Conservation (phyloP, 2,113 vertebrate genomes). For the Gasterosteus nipponicus region DNA sequence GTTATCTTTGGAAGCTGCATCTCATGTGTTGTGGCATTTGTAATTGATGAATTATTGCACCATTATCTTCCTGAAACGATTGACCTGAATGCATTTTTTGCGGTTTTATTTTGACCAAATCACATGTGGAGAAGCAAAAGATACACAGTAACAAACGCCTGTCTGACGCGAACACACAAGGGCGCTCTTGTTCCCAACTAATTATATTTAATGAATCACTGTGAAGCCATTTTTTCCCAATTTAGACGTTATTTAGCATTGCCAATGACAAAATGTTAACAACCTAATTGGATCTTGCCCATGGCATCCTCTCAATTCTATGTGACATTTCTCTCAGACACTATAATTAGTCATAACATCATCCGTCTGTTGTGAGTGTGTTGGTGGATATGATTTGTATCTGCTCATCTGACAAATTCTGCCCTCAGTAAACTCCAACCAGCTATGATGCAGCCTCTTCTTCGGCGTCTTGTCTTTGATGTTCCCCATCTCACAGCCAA, state of each 20-base stretch:
- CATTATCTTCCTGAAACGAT: not conserved
- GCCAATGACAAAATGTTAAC: constrained; percentile 33
- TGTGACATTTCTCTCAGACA: constrained; percentile 15
- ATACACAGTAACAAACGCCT: not conserved
- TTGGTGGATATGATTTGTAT: not conserved
- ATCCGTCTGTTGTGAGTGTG: constrained; percentile 2
- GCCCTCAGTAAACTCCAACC: constrained; percentile 87
- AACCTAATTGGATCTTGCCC: constrained; percentile 27
- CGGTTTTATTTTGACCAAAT: constrained; percentile 5
- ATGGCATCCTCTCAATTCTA: constrained; percentile 28
- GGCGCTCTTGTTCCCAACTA: not conserved
- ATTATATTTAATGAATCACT: constrained; percentile 43
- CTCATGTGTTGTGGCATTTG: not conserved
- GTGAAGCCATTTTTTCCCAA: constrained; percentile 1
- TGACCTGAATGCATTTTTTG: not conserved
- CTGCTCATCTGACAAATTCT: constrained; percentile 28
- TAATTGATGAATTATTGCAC: not conserved
- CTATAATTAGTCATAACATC: constrained; percentile 25
- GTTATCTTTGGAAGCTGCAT: not conserved
- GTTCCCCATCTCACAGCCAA: constrained; percentile 89
- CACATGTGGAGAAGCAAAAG: not conserved
- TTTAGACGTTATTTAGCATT: constrained; percentile 32
- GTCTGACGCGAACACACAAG: not conserved
- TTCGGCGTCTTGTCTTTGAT: constrained; percentile 89
- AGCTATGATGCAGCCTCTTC: constrained; percentile 91